phyloP scores from a whole-genome alignment of 1,140 invertebrate genomes.

The Drosophila erecta region DNA sequence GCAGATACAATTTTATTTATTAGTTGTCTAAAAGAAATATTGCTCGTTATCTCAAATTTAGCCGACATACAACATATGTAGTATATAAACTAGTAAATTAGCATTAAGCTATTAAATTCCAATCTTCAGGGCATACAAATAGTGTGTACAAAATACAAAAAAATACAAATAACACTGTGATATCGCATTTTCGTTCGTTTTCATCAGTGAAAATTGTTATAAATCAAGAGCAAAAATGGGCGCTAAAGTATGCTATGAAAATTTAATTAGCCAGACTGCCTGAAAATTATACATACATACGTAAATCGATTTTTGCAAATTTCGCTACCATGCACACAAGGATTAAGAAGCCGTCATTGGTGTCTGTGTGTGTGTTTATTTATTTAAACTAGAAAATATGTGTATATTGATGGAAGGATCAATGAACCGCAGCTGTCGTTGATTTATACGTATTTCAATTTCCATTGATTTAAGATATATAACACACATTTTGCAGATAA shows the following conservation, averaged over 20 bases:
- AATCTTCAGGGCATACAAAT: slow-evolving; percentile 1
- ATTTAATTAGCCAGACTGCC: slow-evolving; percentile 22
- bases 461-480: slow-evolving; percentile 3
- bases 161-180: not conserved
- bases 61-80: not conserved
- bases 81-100: no score
- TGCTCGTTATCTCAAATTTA: not conserved
- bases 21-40: not conserved
- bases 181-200: slow-evolving; percentile 7
- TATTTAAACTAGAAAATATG: not conserved
- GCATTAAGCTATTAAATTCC: not conserved
- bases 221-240: slow-evolving; percentile 14
- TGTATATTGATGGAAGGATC: not conserved
- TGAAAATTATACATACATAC: not conserved
- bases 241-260: slow-evolving; percentile 34
- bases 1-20: no score
- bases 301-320: not conserved
- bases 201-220: slow-evolving; percentile 29
- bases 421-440: not conserved
- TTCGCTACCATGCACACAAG: not conserved
- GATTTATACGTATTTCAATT: not conserved
- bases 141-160: not conserved
- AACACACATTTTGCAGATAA: slow-evolving; percentile 3
- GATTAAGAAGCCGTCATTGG: not conserved
- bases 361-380: not conserved